Evolutionary conservation across 2,797 vertebrate genomes (phyloP).

Genomic region (Pelochelys cantorii): DNA sequence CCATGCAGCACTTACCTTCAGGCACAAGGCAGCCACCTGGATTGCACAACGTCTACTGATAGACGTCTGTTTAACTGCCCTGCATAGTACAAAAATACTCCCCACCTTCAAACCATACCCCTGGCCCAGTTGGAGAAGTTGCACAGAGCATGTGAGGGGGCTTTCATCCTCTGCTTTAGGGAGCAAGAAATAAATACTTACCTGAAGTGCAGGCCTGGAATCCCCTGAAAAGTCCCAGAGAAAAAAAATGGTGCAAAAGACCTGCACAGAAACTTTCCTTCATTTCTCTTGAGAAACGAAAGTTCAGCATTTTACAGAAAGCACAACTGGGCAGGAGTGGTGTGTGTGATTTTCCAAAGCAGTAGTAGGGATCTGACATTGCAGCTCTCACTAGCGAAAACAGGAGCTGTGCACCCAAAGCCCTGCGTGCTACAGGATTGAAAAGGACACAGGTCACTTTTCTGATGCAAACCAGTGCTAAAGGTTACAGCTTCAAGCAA

Average conservation of each 20-base stretch:
- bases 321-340: constrained; percentile 63
- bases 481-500: constrained; percentile 46
- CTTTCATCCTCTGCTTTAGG: constrained; percentile 65
- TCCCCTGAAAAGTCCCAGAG: constrained; percentile 65
- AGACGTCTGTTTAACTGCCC: background rate
- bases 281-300: constrained; percentile 68
- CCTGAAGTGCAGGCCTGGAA: constrained; percentile 46
- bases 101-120: constrained; percentile 37
- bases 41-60: constrained; percentile 9
- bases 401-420: constrained; percentile 56
- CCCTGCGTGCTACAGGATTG: background rate
- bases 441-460: background rate
- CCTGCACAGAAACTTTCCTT: constrained; percentile 55
- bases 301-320: constrained; percentile 64
- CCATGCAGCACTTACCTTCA: background rate
- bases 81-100: constrained; percentile 38
- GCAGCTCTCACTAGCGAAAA: constrained; percentile 62
- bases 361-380: constrained; percentile 65
- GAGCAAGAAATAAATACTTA: constrained; percentile 73
- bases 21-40: background rate
- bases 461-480: constrained; percentile 1
- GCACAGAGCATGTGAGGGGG: constrained; percentile 30
- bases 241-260: constrained; percentile 62
- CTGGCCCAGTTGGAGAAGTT: constrained; percentile 27
- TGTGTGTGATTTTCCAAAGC: constrained; percentile 45